Conservation (phyloP, 1,140 invertebrate genomes). For the Drosophila mayri region DNA sequence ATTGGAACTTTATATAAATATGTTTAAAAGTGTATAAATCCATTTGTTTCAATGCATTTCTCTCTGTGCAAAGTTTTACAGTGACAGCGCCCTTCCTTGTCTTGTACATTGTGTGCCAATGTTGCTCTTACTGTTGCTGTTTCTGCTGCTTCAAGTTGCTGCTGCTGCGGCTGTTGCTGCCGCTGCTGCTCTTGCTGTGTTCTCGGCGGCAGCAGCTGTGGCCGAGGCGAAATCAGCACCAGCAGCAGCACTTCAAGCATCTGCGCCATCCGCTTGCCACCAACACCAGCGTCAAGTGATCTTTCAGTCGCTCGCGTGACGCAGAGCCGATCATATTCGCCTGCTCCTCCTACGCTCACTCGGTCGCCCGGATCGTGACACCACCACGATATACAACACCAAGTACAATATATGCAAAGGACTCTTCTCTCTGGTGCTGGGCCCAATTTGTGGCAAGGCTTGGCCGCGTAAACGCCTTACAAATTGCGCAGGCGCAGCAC, state of each 20-base stretch:
- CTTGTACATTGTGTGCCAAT: constrained; percentile 43
- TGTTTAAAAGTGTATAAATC: neutral
- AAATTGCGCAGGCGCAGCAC: constrained; percentile 63
- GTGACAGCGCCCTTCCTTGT: constrained; percentile 55
- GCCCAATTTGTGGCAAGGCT: constrained; percentile 47
- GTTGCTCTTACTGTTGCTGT: constrained; percentile 36
- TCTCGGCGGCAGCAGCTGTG: constrained; percentile 27
- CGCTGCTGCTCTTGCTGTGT: constrained; percentile 36
- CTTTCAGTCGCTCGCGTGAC: constrained; percentile 67
- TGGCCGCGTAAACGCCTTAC: constrained; percentile 65
- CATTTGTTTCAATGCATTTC: neutral
- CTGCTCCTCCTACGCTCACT: constrained; percentile 56
- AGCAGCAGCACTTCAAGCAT: constrained; percentile 25
- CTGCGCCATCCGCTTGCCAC: constrained; percentile 38
- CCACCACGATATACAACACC: constrained; percentile 13
- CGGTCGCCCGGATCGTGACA: constrained; percentile 2
- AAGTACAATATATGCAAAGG: constrained; percentile 37
- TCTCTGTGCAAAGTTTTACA: constrained; percentile 28
- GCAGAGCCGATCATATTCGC: constrained; percentile 64
- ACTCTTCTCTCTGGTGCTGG: constrained; percentile 19
- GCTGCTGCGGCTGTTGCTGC: constrained; percentile 30
- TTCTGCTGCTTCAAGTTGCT: constrained; percentile 30
- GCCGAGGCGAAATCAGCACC: constrained; percentile 39
- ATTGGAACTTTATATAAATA: neutral
- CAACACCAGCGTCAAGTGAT: constrained; percentile 44